These are phyloP conservation scores for Hormaphis cornu DNA, from an alignment of 1,140 invertebrate genomes.

Conservation along the genomic window DNA sequence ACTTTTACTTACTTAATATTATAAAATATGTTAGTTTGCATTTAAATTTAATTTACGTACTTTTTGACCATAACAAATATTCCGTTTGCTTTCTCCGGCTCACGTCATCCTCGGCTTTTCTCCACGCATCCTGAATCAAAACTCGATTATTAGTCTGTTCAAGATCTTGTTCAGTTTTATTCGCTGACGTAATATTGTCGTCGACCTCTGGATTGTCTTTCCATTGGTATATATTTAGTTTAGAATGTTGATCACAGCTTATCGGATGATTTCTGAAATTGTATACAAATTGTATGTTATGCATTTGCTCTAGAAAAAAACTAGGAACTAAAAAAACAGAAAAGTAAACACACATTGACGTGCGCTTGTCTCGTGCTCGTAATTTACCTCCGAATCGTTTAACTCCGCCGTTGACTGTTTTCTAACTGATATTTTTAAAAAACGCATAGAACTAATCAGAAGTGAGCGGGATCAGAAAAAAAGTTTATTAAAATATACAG, in stretches of 20 bases:
- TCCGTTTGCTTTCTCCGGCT: constrained; percentile 61
- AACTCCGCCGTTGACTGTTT: no score
- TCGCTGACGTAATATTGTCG: constrained; percentile 41
- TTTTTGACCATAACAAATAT: constrained; percentile 61
- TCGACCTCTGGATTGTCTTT: constrained; percentile 45
- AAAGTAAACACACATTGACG: no score
- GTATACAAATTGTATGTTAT: not conserved
- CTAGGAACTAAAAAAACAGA: not conserved
- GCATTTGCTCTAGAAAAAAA: not conserved
- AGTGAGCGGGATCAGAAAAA: no score
- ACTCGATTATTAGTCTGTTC: not conserved
- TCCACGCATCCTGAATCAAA: constrained; percentile 49
- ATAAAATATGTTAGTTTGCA: not conserved
- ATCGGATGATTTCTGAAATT: constrained; percentile 63
- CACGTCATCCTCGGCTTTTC: constrained; percentile 63
- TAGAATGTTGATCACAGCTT: constrained; percentile 59
- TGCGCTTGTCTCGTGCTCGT: no score
- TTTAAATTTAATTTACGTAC: constrained; percentile 49
- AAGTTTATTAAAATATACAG: no score
- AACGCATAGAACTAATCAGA: no score
- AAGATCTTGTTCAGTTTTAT: constrained; percentile 38
- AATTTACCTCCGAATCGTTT: no score
- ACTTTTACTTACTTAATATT: not conserved
- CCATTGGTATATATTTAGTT: constrained; percentile 54
- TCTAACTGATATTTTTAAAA: no score